Evolutionary conservation across 1,140 invertebrate genomes (phyloP).

Genomic region (Hesperophylax magnus): DNA sequence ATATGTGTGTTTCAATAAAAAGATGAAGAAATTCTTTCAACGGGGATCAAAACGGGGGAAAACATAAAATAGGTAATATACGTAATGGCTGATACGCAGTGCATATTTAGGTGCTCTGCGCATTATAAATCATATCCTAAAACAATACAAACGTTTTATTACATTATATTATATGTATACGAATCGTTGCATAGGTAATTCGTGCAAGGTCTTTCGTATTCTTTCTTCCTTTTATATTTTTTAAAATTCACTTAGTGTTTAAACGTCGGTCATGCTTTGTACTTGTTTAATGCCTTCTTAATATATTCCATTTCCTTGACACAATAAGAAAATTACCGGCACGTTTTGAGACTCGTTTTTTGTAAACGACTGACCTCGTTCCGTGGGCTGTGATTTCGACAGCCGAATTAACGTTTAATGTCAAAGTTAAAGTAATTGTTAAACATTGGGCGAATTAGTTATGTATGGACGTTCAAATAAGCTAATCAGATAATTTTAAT

Average conservation of each 20-base stretch:
- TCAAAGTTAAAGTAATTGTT: constrained; percentile 24
- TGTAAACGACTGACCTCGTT: constrained; percentile 31
- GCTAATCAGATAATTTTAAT: too few relatives aligned
- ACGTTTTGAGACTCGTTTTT: constrained; percentile 20
- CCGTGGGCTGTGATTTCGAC: constrained; percentile 23
- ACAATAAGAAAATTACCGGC: constrained; percentile 19
- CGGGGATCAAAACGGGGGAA: too few relatives aligned
- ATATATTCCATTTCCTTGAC: constrained; percentile 35
- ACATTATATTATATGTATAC: background rate
- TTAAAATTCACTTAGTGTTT: background rate
- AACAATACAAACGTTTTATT: background rate
- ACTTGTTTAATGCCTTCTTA: background rate
- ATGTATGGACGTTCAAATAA: background rate
- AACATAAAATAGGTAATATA: background rate
- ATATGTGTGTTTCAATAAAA: too few relatives aligned
- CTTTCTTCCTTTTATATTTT: background rate
- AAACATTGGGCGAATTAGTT: background rate
- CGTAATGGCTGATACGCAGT: background rate
- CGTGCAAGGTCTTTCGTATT: background rate
- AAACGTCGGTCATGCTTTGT: background rate
- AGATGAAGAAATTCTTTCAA: too few relatives aligned
- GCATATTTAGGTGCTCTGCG: background rate
- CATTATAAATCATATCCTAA: background rate
- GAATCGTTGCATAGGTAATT: background rate
- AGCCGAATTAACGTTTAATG: constrained; percentile 21